phyloP scores from a whole-genome alignment of 2,888 invertebrate genomes.

The Conistra vaccinii region DNA sequence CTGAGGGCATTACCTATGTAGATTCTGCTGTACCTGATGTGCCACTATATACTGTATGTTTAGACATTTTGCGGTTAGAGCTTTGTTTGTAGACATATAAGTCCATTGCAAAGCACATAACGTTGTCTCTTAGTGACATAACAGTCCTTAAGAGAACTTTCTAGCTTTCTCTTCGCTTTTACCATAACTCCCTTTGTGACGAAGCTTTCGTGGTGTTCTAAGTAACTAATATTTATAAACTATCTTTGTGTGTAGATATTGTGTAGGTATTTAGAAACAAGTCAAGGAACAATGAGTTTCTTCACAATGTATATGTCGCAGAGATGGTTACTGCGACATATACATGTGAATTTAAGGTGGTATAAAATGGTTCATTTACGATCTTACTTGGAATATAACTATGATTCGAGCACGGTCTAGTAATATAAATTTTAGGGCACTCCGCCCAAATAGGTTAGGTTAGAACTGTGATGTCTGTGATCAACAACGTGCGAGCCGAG shows the following conservation, averaged over 20 bases:
- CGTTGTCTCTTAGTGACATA: conserved; percentile 14
- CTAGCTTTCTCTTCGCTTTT: conserved; percentile 52
- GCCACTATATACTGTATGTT: no score
- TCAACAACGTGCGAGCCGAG: no score
- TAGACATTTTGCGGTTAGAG: background rate
- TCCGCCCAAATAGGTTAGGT: no score
- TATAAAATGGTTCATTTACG: no score
- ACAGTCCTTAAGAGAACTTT: conserved; percentile 38
- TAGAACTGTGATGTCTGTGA: no score
- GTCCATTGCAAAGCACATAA: conserved; percentile 15
- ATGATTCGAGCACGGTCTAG: no score
- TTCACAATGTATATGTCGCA: no score
- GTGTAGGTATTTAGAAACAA: background rate
- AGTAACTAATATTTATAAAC: background rate
- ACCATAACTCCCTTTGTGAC: conserved; percentile 19
- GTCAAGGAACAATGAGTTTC: no score
- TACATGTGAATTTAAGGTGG: no score
- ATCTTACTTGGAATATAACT: no score
- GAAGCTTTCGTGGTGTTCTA: conserved; percentile 2
- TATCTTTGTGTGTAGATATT: background rate
- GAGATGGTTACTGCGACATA: no score
- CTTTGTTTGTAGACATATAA: background rate
- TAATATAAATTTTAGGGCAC: no score
- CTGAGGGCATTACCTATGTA: background rate
- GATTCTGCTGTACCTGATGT: background rate